Base-by-base conservation (phyloP, 2,888 invertebrate genomes). In the Stenoptilia bipunctidactyla region DNA sequence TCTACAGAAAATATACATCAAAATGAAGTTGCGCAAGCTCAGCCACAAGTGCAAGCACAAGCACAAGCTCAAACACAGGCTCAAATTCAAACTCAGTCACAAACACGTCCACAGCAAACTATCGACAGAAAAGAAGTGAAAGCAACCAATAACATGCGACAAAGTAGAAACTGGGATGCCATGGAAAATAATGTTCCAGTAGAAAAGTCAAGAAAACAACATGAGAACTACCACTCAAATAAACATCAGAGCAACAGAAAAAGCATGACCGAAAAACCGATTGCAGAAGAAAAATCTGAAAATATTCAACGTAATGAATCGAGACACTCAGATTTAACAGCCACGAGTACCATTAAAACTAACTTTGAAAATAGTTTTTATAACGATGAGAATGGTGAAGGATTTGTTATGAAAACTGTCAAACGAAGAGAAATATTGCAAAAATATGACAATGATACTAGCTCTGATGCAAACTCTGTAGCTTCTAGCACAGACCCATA, bases 401-500 rank as follows among this genome's bases (percentile, higher is more conserved):
- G 90, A 0, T 79, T 87, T 52, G 86, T 88, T 37, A 86, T 91
- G 84, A 89, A 90, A 79, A 90, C 90, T 14, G 90, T 91, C 0
- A 91, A 90, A 51, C 83, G 91, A 34, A 88, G 90, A 63, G 90
- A 90, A 63, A 91, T 91, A 51, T 69, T 91, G 15, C 90, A 90
- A 56, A 90, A 89, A 66, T 91, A 91, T 61, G 88, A 88, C 45
- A 87, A 87, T 51, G 85, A 85, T 35, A 87, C 88, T 46, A 89
- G 89, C 58, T 88, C 89, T 6, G 89, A 88, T 50, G 85, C 85
- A 33, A 80, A 85, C 63, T 90, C 90, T 38, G 86, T 88, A 51
- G 85, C 86, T 54, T 89, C 90, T 37, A 90, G 90, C 58, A 90
- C 90, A 37, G 90, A 91, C 77, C 90, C 90, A 15, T 90, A 91